Base-by-base conservation (phyloP, 2,888 invertebrate genomes). In the Phengaris alcon region DNA sequence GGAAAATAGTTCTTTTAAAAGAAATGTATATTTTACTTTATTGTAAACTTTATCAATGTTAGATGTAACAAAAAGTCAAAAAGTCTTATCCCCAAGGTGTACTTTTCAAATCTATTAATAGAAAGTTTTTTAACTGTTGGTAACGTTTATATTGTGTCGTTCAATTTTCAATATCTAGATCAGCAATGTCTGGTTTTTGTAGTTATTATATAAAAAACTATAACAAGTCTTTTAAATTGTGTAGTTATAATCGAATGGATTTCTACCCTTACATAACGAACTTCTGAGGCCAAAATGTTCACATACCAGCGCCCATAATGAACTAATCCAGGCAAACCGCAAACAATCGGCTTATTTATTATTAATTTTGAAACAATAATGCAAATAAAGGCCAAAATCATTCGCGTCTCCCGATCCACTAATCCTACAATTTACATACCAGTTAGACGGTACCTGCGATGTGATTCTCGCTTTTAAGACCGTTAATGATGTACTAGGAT, bases 371-470 rank as follows among this genome's bases (percentile, higher is more conserved):
- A 52, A 52, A 51, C 12, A 54, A 52, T 35, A 10, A 35, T 44
- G 46, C 68, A 46, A 64, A 64, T 54, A 72, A 72, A 52, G 52
- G 15, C 52, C 54, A 75, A 76, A 75, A 77, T 76, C 75, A 48
- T 74, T 59, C 55, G 73, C 48, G 72, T 70, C 75, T 57, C 74
- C 75, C 64, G 74, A 74, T 75, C 57, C 35, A 44, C 54, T 68
- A 74, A 75, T 68, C 73, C 68, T 15, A 79, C 72, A 78, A 77
- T 78, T 78, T 77, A 76, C 79, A 73, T 68, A 68, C 54, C 75
- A 75, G 74, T 78, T 78, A 78, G 72, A 74, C 74, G 76, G 72
- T 76, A 77, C 76, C 78, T 79, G 79, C 78, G 76, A 79, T 75
- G 76, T 76, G 74, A 74, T 78, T 77, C 75, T 78, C 68, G 77